Evolutionary conservation across 2,888 invertebrate genomes (phyloP).

Genomic region (Platycheirus albimanus): DNA sequence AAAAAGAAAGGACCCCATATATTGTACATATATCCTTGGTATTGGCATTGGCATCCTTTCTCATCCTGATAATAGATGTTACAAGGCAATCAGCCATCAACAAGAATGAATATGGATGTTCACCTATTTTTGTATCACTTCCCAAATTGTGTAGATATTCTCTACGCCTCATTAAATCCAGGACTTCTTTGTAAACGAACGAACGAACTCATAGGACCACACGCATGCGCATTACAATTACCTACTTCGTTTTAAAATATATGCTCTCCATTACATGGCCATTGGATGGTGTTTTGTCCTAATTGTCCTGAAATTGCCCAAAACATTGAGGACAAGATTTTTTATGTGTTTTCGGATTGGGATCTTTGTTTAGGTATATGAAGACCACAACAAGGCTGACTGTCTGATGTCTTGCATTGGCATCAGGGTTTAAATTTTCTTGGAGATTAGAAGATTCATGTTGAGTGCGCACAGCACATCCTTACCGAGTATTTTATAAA

Average conservation of each 20-base stretch:
- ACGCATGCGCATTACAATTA: constrained; percentile 59
- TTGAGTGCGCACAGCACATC: constrained; percentile 56
- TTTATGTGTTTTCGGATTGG: constrained; percentile 48
- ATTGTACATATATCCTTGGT: constrained; percentile 16
- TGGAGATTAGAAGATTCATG: constrained; percentile 66
- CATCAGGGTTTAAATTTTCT: constrained; percentile 67
- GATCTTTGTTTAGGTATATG: constrained; percentile 67
- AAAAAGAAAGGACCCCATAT: constrained; percentile 38
- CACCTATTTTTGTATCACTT: constrained; percentile 52
- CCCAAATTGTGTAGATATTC: constrained; percentile 47
- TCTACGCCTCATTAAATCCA: constrained; percentile 68
- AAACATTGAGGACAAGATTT: constrained; percentile 70
- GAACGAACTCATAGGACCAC: constrained; percentile 62
- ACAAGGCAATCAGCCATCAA: constrained; percentile 73
- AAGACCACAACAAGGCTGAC: constrained; percentile 70
- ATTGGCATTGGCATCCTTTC: constrained; percentile 59
- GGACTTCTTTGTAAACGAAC: constrained; percentile 56
- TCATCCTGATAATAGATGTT: constrained; percentile 59
- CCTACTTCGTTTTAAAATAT: constrained; percentile 32
- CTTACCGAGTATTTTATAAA: constrained; percentile 54
- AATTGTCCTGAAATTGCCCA: constrained; percentile 73
- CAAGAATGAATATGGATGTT: constrained; percentile 55
- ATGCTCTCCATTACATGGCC: constrained; percentile 70
- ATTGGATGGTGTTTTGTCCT: constrained; percentile 72
- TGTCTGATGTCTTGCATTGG: constrained; percentile 1